Evolutionary conservation across 1,140 invertebrate genomes (phyloP).

Genomic region (Euura saliciscinereae): DNA sequence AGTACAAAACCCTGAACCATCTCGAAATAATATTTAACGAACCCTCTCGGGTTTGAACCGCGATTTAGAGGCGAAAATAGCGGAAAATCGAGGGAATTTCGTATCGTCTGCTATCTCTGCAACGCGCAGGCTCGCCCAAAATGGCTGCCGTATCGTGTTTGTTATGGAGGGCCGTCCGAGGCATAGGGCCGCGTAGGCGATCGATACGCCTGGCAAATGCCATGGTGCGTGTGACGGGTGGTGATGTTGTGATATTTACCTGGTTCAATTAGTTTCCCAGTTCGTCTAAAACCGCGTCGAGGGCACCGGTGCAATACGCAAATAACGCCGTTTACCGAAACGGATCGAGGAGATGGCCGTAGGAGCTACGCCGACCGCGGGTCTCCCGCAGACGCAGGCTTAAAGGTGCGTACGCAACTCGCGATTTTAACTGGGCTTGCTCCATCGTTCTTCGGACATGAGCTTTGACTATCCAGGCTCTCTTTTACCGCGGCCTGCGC

Average conservation of each 20-base stretch:
- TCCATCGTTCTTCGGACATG: conserved; percentile 57
- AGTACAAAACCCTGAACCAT: conserved; percentile 27
- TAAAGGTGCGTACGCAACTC: conserved; percentile 86
- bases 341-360: conserved; percentile 4
- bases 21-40: not conserved
- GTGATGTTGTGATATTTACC: conserved; percentile 21
- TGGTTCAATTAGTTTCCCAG: not conserved
- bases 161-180: conserved; percentile 33
- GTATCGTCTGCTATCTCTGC: conserved; percentile 58
- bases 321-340: not conserved
- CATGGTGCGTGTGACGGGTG: conserved; percentile 42
- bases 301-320: conserved; percentile 10
- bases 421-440: conserved; percentile 83
- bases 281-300: conserved; percentile 17
- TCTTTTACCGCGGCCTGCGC: conserved; percentile 50
- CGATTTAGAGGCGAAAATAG: not conserved
- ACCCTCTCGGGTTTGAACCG: not conserved
- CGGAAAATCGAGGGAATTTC: conserved; percentile 39
- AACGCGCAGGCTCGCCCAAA: conserved; percentile 64
- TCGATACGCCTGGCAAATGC: conserved; percentile 46
- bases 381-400: conserved; percentile 40
- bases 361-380: conserved; percentile 17
- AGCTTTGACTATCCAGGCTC: conserved; percentile 44
- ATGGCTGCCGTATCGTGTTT: conserved; percentile 47
- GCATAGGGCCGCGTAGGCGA: conserved; percentile 44